Evolutionary conservation across 2,113 vertebrate genomes (phyloP).

Genomic region (Microtus ochrogaster): DNA sequence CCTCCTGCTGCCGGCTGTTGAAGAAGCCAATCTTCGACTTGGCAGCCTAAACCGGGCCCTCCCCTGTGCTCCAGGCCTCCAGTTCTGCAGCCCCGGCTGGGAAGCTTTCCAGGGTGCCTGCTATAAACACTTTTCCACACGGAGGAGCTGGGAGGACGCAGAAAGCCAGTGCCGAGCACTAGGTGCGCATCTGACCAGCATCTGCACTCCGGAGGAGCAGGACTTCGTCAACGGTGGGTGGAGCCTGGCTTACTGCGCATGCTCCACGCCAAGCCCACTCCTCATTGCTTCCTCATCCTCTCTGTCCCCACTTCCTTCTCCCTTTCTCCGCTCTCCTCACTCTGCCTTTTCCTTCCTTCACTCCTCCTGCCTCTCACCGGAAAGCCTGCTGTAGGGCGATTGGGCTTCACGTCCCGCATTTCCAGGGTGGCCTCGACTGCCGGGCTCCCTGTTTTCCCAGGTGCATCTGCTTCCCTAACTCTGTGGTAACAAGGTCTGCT

Average conservation of each 20-base stretch:
- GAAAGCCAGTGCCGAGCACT: conserved; percentile 92
- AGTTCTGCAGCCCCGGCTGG: conserved; percentile 91
- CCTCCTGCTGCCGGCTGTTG: accelerated
- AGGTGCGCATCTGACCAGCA: conserved; percentile 93
- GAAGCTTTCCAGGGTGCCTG: conserved; percentile 94
- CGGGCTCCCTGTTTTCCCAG: neutral
- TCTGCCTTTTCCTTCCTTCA: neutral
- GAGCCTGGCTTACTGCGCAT: neutral
- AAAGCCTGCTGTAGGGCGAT: neutral
- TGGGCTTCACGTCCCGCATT: neutral
- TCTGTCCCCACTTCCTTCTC: accelerated
- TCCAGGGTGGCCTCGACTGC: neutral
- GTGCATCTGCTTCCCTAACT: neutral
- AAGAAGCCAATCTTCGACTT: neutral
- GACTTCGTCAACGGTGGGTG: conserved; percentile 92
- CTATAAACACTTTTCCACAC: conserved; percentile 92
- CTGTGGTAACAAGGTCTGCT: neutral
- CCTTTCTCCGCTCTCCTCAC: neutral
- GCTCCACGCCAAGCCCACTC: too few relatives aligned
- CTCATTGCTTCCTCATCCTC: neutral
- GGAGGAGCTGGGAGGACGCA: conserved; percentile 95
- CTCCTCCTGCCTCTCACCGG: too few relatives aligned
- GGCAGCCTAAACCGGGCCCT: neutral
- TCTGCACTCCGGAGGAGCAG: conserved; percentile 95
- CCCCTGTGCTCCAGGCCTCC: conserved; percentile 85